Conservation (phyloP, 2,797 vertebrate species). For the Peromyscus aztecus region DNA sequence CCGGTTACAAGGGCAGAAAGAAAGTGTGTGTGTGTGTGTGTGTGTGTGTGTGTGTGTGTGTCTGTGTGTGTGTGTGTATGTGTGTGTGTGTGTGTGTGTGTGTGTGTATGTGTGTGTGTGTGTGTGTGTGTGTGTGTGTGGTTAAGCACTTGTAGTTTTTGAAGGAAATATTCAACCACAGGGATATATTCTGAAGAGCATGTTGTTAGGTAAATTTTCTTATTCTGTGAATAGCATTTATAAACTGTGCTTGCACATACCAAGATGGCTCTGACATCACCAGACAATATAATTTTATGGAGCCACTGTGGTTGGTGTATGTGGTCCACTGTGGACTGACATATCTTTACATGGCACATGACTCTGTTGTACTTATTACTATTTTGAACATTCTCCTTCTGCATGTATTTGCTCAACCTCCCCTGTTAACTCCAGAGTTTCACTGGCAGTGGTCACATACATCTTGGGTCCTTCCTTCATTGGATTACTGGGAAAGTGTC, state of each 20-base stretch:
- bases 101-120: background rate
- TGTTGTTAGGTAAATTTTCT: background rate
- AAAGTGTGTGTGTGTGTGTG: background rate
- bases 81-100: too few relatives aligned
- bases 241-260: background rate
- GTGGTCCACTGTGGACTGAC: background rate
- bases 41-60: background rate
- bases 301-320: background rate
- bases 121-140: background rate
- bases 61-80: background rate
- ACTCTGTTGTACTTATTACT: background rate
- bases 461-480: background rate
- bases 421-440: background rate
- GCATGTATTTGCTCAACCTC: background rate
- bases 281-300: background rate
- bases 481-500: background rate
- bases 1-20: background rate
- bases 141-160: background rate
- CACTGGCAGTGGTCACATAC: background rate
- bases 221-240: background rate
- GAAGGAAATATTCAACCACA: background rate
- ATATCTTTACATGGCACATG: background rate
- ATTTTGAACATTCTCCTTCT: background rate
- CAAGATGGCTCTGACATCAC: background rate
- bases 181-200: background rate